Percentiles rank a stretch among this genome's conserved stretches.
phyloP scores from a whole-genome alignment of 2,888 invertebrate species.

The Aethes cnicana region DNA sequence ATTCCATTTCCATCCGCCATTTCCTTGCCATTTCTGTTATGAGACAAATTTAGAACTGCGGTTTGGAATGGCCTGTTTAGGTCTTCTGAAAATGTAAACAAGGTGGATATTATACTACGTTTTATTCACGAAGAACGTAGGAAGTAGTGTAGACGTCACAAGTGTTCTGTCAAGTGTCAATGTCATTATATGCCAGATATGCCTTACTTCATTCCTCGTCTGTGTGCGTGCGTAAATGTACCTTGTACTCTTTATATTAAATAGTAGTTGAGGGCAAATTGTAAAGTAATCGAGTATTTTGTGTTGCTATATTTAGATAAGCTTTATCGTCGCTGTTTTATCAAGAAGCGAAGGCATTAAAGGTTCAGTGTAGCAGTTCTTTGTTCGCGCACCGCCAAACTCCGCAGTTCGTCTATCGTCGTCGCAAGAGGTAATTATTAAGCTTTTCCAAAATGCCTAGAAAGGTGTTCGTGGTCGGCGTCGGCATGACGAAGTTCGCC shows the following conservation, averaged over 20 bases:
- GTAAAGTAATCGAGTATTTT: constrained; percentile 5
- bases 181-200: neutral
- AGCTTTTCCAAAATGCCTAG: constrained; percentile 65
- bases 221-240: neutral
- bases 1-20: too few species aligned
- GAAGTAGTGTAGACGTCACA: neutral
- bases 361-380: constrained; percentile 17
- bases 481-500: constrained; percentile 99
- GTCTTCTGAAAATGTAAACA: too few species aligned
- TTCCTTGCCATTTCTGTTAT: too few species aligned
- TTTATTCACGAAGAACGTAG: neutral
- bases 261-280: neutral
- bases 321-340: constrained; percentile 26
- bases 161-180: neutral
- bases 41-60: too few species aligned
- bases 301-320: constrained; percentile 12
- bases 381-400: constrained; percentile 29
- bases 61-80: too few species aligned
- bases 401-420: constrained; percentile 52
- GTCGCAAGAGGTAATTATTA: constrained; percentile 70
- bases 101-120: too few species aligned
- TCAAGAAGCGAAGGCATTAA: constrained; percentile 12
- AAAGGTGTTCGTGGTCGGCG: constrained; percentile 94
- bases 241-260: constrained; percentile 4
- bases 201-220: neutral